A percentile compares a stretch with the other conserved stretches of the same genome.
Evolutionary conservation across 2,888 invertebrate genomes (phyloP).

Genomic region (Celastrina argiolus): DNA sequence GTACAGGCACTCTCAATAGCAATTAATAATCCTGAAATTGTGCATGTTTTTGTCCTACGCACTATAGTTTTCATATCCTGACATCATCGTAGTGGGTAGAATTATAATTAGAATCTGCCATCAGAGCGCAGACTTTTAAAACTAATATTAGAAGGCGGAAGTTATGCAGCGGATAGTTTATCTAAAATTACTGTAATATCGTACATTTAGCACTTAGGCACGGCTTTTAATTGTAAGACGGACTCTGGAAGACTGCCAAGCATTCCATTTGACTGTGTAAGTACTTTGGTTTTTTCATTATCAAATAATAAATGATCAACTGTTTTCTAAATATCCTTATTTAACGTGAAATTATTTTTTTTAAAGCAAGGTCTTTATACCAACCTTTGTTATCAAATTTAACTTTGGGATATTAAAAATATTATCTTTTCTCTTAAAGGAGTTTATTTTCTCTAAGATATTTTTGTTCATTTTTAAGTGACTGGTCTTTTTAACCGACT

Average conservation of each 20-base stretch:
- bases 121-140: background rate
- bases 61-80: background rate
- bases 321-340: too few relatives aligned
- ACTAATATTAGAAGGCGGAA: conserved; percentile 20
- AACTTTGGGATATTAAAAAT: too few relatives aligned
- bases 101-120: conserved; percentile 5
- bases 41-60: background rate
- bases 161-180: conserved; percentile 10
- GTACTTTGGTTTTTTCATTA: conserved; percentile 27
- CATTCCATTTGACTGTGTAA: conserved; percentile 34
- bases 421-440: too few relatives aligned
- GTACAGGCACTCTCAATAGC: background rate
- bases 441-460: too few relatives aligned
- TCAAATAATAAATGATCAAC: too few relatives aligned
- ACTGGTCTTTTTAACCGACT: too few relatives aligned
- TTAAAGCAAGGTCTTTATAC: too few relatives aligned
- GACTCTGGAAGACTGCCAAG: conserved; percentile 36
- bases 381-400: too few relatives aligned
- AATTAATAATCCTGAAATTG: background rate
- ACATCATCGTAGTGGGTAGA: background rate
- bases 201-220: conserved; percentile 30
- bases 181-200: conserved; percentile 23
- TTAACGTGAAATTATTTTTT: too few relatives aligned
- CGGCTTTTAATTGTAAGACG: conserved; percentile 38
- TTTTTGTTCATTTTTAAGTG: too few relatives aligned